A percentile compares a stretch with the other conserved stretches of the same genome.
Evolutionary conservation across 2,888 invertebrate species (phyloP).

Genomic region (Petrolisthes cinctipes): DNA sequence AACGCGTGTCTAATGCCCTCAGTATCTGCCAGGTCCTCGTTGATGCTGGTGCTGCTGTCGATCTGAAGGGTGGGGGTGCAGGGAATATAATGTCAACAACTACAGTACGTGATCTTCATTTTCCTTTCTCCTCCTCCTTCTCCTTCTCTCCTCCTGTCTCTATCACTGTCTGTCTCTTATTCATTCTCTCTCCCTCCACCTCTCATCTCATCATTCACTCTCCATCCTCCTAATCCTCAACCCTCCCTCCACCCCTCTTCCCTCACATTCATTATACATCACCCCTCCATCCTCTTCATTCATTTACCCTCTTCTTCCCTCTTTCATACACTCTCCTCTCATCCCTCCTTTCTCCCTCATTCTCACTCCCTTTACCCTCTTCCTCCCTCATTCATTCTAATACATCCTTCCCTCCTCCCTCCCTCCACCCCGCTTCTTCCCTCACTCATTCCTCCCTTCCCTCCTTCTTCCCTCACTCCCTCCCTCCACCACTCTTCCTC

Average conservation of each 20-base stretch:
- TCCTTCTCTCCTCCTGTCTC: too few species aligned
- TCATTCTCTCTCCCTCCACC: too few species aligned
- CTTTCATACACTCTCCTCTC: neutral
- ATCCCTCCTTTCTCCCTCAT: neutral
- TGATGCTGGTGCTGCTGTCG: slow-evolving; percentile 73
- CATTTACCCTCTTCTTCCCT: neutral
- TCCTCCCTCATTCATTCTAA: neutral
- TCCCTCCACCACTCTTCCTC: neutral
- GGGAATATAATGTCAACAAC: neutral
- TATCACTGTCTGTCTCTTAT: too few species aligned
- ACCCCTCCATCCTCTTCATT: too few species aligned
- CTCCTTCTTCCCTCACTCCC: neutral
- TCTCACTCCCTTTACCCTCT: neutral
- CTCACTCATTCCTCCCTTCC: slow-evolving; percentile 14
- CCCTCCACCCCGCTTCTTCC: neutral
- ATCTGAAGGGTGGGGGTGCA: slow-evolving; percentile 69
- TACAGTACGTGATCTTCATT: neutral
- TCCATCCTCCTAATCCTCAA: too few species aligned
- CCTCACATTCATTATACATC: too few species aligned
- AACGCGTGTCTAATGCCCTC: slow-evolving; percentile 72
- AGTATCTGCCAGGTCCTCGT: slow-evolving; percentile 74
- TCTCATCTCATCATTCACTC: too few species aligned
- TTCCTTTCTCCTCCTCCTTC: neutral
- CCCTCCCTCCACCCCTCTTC: too few species aligned
- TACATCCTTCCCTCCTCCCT: neutral